Evolutionary conservation across 1,140 invertebrate genomes (phyloP), one percentile per base, ranked within the genome.

Genomic region (Acromyrmex charruanus): DNA sequence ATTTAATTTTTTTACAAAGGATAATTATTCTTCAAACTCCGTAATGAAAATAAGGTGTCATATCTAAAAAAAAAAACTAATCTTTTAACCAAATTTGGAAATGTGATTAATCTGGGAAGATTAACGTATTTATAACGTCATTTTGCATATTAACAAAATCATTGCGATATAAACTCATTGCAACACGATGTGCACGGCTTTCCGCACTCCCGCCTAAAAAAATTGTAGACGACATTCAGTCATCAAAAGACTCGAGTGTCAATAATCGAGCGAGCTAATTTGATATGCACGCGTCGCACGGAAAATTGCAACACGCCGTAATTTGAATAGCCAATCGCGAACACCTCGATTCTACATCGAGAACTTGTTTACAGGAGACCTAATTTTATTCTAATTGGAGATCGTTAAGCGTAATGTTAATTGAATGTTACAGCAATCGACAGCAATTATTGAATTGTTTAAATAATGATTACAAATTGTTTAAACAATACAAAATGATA

Each of bases 251-350:
- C 6, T 65, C 25, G n/a, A 35, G 31, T n/a, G 25, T 6, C 31
- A 12, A 68, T 25, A 69, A 18, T 39, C 16, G 65, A 71, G 25
- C 55, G 44, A 0, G 1, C 10, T 61, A 25, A 74, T 61, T 49
- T 74, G 14, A 61, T 49, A 75, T 63, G 80, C 80, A 74, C 69
- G 69, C 58, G 39, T 74, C 69, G 39, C 80, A 75, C 44, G 5
- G 25, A 63, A 61, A 84, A 75, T 84, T 84, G 80, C 80, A 84
- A 84, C 69, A 74, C 39, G 25, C 25, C 35, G 65, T 55, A 84
- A 84, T 84, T 84, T 84, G 80, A 84, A 84, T 75, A 61, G 14
- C 35, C 21, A 28, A 84, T 84, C 55, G 18, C 55, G 80, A 12
- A 44, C 14, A 82, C 18, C 39, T 72, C 35, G 25, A 28, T 51